Evolutionary conservation across 2,797 vertebrate genomes (phyloP).

Genomic region (Orientallactaga sibirica): DNA sequence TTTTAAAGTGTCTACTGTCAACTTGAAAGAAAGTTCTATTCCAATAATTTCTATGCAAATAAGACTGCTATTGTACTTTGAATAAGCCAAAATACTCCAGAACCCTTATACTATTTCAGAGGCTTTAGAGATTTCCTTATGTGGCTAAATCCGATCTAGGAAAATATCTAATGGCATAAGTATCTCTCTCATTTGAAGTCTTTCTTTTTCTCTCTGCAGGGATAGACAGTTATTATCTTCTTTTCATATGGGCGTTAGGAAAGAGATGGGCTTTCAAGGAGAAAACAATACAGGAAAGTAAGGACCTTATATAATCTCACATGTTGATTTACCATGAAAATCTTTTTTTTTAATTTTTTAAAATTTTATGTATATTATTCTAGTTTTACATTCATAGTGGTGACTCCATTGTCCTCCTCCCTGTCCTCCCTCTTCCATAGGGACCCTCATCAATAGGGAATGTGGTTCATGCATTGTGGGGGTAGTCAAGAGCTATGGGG

Average conservation of each 20-base stretch:
- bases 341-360: no score
- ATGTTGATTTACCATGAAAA: conserved; percentile 33
- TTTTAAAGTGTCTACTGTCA: background rate
- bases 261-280: conserved; percentile 23
- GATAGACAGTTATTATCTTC: background rate
- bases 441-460: no score
- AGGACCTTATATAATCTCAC: conserved; percentile 17
- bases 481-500: no score
- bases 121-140: background rate
- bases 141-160: background rate
- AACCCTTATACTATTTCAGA: conserved; percentile 44
- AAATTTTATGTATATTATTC: no score
- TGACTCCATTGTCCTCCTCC: no score
- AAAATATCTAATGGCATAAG: background rate
- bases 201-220: conserved; percentile 17
- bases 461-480: no score
- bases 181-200: background rate
- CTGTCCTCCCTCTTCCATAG: no score
- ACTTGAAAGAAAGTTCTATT: conserved; percentile 32
- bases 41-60: background rate
- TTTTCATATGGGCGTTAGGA: conserved; percentile 12
- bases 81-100: conserved; percentile 7
- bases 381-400: no score
- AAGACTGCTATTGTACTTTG: conserved; percentile 23
- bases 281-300: background rate